Percentiles rank a stretch among this genome's conserved stretches.
Evolutionary conservation across 2,113 vertebrate genomes (phyloP).

Genomic region (Etheostoma cragini): DNA sequence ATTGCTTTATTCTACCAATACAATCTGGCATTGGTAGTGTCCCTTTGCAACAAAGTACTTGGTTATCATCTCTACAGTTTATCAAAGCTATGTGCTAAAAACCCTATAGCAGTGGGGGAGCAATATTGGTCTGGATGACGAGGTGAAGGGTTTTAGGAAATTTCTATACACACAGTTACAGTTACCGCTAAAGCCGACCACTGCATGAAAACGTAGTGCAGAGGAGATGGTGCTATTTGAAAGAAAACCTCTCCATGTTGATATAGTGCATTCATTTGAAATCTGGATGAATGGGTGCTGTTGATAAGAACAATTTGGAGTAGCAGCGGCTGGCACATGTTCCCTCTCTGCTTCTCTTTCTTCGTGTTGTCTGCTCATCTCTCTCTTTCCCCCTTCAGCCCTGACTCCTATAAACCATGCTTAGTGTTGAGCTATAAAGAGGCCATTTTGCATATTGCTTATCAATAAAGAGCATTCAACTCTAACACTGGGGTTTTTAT

Average conservation of each 20-base stretch:
- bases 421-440: constrained; percentile 59
- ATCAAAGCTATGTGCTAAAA: constrained; percentile 43
- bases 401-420: constrained; percentile 41
- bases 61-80: constrained; percentile 37
- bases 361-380: constrained; percentile 11
- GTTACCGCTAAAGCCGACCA: constrained; percentile 20
- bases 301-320: not conserved
- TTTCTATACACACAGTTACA: constrained; percentile 44
- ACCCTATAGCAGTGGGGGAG: constrained; percentile 15
- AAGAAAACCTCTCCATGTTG: constrained; percentile 34
- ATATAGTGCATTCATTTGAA: constrained; percentile 22
- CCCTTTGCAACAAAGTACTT: constrained; percentile 28
- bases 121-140: constrained; percentile 29
- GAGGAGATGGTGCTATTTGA: constrained; percentile 21
- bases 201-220: constrained; percentile 30
- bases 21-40: constrained; percentile 19
- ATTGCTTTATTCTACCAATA: constrained; percentile 9
- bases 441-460: constrained; percentile 74
- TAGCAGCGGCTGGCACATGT: not conserved
- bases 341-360: constrained; percentile 1
- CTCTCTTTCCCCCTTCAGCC: constrained; percentile 6
- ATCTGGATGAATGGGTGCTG: constrained; percentile 21
- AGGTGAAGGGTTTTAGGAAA: constrained; percentile 47
- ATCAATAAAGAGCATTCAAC: constrained; percentile 68
- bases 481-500: constrained; percentile 44